These are phyloP conservation scores for Cotesia vestalis DNA, from an alignment of 1,140 invertebrate genomes.

Conservation along the genomic window DNA sequence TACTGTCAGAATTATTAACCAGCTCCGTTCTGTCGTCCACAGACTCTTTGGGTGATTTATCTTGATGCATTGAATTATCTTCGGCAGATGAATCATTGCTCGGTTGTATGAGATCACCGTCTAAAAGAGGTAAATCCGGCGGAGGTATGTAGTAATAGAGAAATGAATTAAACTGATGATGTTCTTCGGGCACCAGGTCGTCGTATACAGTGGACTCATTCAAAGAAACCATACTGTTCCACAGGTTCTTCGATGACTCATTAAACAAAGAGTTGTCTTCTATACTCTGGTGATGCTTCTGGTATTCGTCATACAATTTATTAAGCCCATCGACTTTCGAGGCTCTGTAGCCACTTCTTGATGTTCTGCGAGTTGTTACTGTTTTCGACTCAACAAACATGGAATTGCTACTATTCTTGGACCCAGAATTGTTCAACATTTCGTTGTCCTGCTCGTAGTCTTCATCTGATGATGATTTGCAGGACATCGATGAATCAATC, in stretches of 20 bases:
- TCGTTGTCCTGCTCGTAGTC: conserved; percentile 22
- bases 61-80: neutral
- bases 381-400: neutral
- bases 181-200: conserved; percentile 41
- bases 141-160: conserved; percentile 67
- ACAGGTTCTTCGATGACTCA: conserved; percentile 15
- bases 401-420: no score
- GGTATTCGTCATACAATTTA: no score
- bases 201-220: conserved; percentile 8
- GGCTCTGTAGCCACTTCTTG: no score
- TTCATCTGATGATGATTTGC: conserved; percentile 28
- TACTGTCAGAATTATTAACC: neutral
- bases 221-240: conserved; percentile 9
- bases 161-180: conserved; percentile 63
- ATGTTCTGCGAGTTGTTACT: neutral
- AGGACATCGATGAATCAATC: conserved; percentile 18
- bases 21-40: neutral
- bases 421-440: neutral
- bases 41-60: neutral
- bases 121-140: conserved; percentile 60
- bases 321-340: no score
- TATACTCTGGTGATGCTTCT: no score
- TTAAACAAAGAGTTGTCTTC: no score
- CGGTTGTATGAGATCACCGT: conserved; percentile 57
- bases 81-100: conserved; percentile 30